phyloP scores from a whole-genome alignment of 2,797 vertebrate genomes.

The Pseudotriccus pelzelni region DNA sequence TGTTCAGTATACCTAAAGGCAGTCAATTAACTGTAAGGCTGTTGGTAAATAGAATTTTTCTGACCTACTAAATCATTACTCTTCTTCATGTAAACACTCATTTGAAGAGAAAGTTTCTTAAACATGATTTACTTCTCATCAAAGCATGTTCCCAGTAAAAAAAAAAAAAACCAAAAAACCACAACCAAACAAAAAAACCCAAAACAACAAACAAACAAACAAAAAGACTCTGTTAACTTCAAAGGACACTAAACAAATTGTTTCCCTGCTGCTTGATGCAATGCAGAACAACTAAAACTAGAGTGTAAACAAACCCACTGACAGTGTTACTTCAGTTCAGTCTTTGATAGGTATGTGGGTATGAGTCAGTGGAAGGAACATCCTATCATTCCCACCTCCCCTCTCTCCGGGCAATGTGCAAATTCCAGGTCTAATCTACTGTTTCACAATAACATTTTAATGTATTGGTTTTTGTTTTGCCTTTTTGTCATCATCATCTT shows the following conservation, averaged over 20 bases:
- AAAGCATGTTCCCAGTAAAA: not conserved
- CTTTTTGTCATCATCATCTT: not conserved
- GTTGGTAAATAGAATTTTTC: not conserved
- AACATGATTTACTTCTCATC: not conserved
- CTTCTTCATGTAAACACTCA: not conserved
- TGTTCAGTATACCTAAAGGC: accelerated
- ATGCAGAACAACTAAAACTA: not conserved
- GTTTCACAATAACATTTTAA: not conserved
- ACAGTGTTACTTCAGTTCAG: not conserved
- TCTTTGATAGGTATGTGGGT: not conserved
- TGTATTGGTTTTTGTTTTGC: not conserved
- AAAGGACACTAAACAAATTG: not conserved
- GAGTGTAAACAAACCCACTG: not conserved
- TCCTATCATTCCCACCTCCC: not conserved
- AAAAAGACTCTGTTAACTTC: not conserved
- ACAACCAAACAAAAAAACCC: not conserved
- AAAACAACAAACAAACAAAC: not conserved
- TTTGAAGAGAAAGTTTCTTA: not conserved
- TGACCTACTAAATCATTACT: not conserved
- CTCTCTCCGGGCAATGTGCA: not conserved
- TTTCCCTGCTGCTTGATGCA: not conserved
- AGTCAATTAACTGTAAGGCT: not conserved
- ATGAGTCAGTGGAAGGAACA: not conserved
- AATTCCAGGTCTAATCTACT: not conserved
- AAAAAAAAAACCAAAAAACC: not conserved